phyloP scores from a whole-genome alignment of 2,113 vertebrate species.

The Haemorhous mexicanus region DNA sequence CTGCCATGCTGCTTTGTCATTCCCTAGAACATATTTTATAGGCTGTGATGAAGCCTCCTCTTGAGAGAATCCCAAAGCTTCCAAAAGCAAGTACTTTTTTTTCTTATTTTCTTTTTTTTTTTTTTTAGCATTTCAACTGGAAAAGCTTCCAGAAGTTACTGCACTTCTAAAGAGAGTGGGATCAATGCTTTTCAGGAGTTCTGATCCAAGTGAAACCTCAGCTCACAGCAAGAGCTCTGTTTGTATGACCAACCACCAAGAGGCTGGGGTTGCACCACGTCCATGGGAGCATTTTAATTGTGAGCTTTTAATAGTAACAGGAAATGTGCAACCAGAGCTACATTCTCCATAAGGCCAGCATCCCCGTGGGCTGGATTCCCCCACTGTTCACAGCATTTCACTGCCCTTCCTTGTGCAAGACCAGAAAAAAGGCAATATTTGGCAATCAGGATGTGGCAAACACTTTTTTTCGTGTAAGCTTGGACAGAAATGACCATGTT shows the following conservation, averaged over 20 bases:
- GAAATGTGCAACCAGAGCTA: not conserved
- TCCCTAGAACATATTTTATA: not conserved
- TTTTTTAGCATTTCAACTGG: not conserved
- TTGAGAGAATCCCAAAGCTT: not conserved
- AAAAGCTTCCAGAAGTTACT: not conserved
- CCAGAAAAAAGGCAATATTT: not conserved
- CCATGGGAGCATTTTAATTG: not conserved
- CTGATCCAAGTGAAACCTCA: not conserved
- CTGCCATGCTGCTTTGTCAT: not conserved
- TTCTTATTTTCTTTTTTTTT: too few relatives aligned
- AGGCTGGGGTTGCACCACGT: not conserved
- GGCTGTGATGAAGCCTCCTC: not conserved
- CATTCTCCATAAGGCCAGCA: not conserved
- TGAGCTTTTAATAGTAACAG: not conserved
- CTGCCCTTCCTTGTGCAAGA: not conserved
- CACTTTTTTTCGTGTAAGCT: not conserved
- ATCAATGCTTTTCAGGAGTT: not conserved
- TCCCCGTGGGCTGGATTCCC: not conserved
- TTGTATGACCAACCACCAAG: rapidly evolving
- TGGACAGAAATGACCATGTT: not conserved
- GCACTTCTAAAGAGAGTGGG: not conserved
- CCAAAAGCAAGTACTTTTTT: not conserved
- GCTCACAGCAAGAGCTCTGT: not conserved
- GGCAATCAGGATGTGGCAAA: not conserved
- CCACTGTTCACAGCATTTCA: rapidly evolving